A percentile compares a stretch with the other conserved stretches of the same genome.
Evolutionary conservation across 1,140 invertebrate genomes (phyloP).

Genomic region (Trichonephila inaurata): DNA sequence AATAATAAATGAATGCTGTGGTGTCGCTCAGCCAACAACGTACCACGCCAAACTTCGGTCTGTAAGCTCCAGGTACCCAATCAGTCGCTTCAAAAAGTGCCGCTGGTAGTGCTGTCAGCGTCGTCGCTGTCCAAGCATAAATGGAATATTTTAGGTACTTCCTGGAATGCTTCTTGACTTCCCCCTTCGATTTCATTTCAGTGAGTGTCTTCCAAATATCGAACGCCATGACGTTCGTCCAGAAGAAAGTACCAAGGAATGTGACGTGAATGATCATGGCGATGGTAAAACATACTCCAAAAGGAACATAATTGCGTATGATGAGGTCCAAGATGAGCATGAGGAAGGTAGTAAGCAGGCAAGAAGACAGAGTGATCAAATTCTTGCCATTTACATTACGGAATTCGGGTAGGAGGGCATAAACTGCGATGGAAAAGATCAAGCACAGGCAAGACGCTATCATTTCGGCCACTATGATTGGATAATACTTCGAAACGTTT

Average conservation of each 20-base stretch:
- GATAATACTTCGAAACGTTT: constrained; percentile 47
- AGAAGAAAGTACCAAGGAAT: constrained; percentile 82
- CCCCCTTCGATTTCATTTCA: constrained; percentile 66
- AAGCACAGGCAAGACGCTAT: constrained; percentile 74
- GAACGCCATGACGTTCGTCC: constrained; percentile 81
- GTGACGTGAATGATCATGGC: constrained; percentile 82
- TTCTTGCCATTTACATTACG: constrained; percentile 77
- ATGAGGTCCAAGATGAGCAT: constrained; percentile 73
- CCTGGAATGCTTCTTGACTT: constrained; percentile 51
- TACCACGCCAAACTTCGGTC: constrained; percentile 69
- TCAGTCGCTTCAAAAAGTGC: constrained; percentile 64
- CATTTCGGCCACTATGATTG: constrained; percentile 69
- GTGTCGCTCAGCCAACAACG: constrained; percentile 76
- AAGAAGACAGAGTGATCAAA: constrained; percentile 75
- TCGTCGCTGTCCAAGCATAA: constrained; percentile 81
- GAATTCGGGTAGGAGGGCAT: constrained; percentile 75
- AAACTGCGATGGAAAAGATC: constrained; percentile 74
- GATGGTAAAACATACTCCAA: constrained; percentile 80
- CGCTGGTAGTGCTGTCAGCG: constrained; percentile 63
- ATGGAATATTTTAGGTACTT: constrained; percentile 73
- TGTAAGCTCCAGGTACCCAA: not conserved
- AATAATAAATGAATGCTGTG: constrained; percentile 74
- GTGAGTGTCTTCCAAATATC: constrained; percentile 79
- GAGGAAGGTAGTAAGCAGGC: constrained; percentile 67
- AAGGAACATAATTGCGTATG: constrained; percentile 24